Base-by-base conservation (phyloP, 23 tunicate genomes). In the Clavelina lepadiformis region DNA sequence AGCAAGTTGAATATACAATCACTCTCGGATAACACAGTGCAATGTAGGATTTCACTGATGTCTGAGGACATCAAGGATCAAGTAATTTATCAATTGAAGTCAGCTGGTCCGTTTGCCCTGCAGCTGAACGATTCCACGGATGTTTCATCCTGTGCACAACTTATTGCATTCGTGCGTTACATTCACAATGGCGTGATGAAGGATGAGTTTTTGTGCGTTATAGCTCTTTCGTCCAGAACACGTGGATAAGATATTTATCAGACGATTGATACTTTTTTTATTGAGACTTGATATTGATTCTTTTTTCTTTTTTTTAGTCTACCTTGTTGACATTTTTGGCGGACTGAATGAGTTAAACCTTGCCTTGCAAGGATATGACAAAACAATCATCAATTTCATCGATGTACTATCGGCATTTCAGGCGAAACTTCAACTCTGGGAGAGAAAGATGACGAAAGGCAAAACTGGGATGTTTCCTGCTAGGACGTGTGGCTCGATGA, bases 191-290 rank as follows among this genome's bases (percentile, higher is more conserved):
- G 51, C 23, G 69, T 11, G 57, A 30, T 66, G 23, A 66, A 66
- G 26, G 57, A 66, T 66, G 57, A 45, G 34, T 66, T 22, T 66
- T 13, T 66, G 72, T 66, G 56, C 72, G 30, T 66, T 46, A 4
- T 66, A 66, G 57, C 13, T 45, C 57, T 66, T 56, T 57, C 72
- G 44, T 66, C 72, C 33, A 66, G 57, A 66, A 66, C 57, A 66
- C 72, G 44, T 24, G 57, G 72, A 66, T 56, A 66, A 66, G 72
- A 66, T 66, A 45, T 66, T 66, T 46, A 5, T 66, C 57, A 66
- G 57, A 66, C 57, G 5, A 66, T 45, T 46, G 57, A 66, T 66
- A 46, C 57, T 66, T 66, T 45, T 66, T 66, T 66, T 36, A 66
- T 3, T 33, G 68, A 15, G 36, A 27, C 46, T 46, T 66, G 34